Evolutionary conservation across 2,113 vertebrate species (phyloP).

Genomic region (human (Homo sapiens)): GRCh38 chr4:102024501-102025000

Average conservation of each 20-base stretch:
- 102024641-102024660: background rate
- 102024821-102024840: background rate
- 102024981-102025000: conserved; percentile 62
- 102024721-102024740: background rate
- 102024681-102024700: background rate
- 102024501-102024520: background rate
- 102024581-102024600: background rate
- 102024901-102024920: conserved; percentile 41
- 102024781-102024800: background rate
- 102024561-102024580: background rate
- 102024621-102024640: background rate
- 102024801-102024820: background rate
- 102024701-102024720: background rate
- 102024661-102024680: conserved; percentile 1
- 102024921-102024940: conserved; percentile 48
- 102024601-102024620: background rate
- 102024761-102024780: background rate
- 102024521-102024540: background rate
- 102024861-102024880: conserved; percentile 13
- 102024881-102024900: conserved; percentile 36
- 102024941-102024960: background rate
- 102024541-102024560: background rate
- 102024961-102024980: conserved; percentile 25
- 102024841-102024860: background rate
- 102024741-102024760: conserved; percentile 6